Evolutionary conservation across 2,113 vertebrate genomes (phyloP).

Genomic region (Verasper variegatus): DNA sequence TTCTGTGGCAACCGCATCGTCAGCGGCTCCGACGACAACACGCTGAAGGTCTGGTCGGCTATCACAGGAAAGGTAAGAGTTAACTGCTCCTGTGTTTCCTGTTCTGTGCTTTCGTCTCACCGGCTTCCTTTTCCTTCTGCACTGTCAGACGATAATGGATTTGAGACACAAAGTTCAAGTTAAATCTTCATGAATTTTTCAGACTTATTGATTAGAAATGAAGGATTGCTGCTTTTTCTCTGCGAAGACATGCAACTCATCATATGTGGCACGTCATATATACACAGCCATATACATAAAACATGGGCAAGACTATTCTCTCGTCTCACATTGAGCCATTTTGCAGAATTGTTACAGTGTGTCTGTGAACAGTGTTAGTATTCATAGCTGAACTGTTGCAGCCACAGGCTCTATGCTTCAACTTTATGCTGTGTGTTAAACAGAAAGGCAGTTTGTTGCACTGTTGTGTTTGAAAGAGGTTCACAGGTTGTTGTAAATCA

Average conservation of each 20-base stretch:
- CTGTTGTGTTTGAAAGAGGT: constrained; percentile 25
- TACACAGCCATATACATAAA: not conserved
- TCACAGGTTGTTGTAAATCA: constrained; percentile 56
- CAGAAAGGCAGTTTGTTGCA: constrained; percentile 37
- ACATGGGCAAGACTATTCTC: not conserved
- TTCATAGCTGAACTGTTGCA: constrained; percentile 63
- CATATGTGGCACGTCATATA: not conserved
- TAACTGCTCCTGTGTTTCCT: not conserved
- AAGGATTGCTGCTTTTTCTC: not conserved
- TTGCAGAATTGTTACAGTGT: constrained; percentile 56
- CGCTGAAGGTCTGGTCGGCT: constrained; percentile 98
- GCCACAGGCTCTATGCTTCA: constrained; percentile 54
- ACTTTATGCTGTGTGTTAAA: constrained; percentile 49
- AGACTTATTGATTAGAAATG: not conserved
- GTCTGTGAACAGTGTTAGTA: constrained; percentile 65
- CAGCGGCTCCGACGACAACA: constrained; percentile 99
- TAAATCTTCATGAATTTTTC: not conserved
- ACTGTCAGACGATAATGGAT: no score
- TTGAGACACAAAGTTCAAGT: not conserved
- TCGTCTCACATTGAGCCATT: constrained; percentile 34
- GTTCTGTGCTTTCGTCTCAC: not conserved
- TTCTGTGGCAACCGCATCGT: constrained; percentile 98
- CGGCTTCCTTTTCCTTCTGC: no score
- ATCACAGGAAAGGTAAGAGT: constrained; percentile 94
- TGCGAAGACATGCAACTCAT: not conserved